phyloP scores from a whole-genome alignment of 2,113 vertebrate genomes.

The Cheilinus undulatus region DNA sequence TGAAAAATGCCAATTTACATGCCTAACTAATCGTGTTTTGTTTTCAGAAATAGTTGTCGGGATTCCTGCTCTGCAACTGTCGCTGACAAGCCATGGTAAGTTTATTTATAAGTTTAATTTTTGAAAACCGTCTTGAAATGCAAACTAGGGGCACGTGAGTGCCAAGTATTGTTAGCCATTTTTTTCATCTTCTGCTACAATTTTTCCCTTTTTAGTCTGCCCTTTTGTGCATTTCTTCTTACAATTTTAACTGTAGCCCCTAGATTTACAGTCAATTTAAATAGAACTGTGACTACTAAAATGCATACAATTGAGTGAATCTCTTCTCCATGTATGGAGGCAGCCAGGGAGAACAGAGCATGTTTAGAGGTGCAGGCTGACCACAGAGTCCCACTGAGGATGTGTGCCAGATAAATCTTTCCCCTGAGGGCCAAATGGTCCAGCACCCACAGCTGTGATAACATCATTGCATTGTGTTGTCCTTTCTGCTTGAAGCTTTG shows the following conservation, averaged over 20 bases:
- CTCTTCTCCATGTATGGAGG: slow-evolving; percentile 49
- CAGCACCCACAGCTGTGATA: slow-evolving; percentile 83
- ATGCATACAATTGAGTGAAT: slow-evolving; percentile 31
- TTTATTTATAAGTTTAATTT: neutral
- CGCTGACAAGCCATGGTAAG: too few relatives aligned
- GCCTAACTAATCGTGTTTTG: too few relatives aligned
- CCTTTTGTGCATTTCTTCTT: neutral
- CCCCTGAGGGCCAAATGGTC: slow-evolving; percentile 74
- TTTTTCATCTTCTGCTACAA: too few relatives aligned
- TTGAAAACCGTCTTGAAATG: too few relatives aligned
- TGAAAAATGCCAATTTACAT: too few relatives aligned
- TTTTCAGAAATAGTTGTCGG: too few relatives aligned
- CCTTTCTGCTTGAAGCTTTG: slow-evolving; percentile 24
- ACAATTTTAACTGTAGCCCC: too few relatives aligned
- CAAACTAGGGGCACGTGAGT: too few relatives aligned
- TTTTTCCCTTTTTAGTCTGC: neutral
- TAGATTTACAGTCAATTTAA: slow-evolving; percentile 17
- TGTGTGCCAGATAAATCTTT: slow-evolving; percentile 56
- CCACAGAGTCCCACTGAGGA: slow-evolving; percentile 52
- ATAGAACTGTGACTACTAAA: slow-evolving; percentile 5
- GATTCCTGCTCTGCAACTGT: too few relatives aligned
- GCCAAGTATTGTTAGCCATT: too few relatives aligned
- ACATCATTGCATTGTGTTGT: slow-evolving; percentile 68
- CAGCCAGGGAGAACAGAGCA: slow-evolving; percentile 59
- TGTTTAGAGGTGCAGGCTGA: slow-evolving; percentile 53